Evolutionary conservation across 1,140 invertebrate species (phyloP).

Genomic region (Monomorium pharaonis): DNA sequence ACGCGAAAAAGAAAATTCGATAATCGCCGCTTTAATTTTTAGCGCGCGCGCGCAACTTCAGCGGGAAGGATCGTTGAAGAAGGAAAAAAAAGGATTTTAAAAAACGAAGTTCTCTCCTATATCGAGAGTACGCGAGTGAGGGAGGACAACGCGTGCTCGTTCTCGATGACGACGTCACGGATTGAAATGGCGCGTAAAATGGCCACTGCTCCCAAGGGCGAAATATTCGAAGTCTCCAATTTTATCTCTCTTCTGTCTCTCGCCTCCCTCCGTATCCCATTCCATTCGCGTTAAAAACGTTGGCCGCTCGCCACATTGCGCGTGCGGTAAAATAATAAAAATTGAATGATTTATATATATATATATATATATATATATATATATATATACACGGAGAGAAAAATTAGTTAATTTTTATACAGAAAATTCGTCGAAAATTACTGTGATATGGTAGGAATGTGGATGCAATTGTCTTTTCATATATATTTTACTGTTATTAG

Average conservation of each 20-base stretch:
- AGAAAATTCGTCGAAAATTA: too few relatives aligned
- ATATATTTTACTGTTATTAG: too few relatives aligned
- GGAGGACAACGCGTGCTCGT: conserved; percentile 54
- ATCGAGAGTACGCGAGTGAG: conserved; percentile 17
- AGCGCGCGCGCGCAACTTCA: conserved; percentile 32
- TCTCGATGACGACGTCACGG: conserved; percentile 78
- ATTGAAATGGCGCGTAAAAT: conserved; percentile 83
- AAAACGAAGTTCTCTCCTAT: conserved; percentile 34
- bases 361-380: neutral
- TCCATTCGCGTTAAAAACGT: conserved; percentile 42
- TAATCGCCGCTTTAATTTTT: conserved; percentile 68
- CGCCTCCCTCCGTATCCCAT: neutral
- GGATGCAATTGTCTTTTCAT: too few relatives aligned
- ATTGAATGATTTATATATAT: neutral
- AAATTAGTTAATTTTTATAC: too few relatives aligned
- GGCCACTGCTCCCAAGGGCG: conserved; percentile 78
- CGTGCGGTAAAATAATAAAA: conserved; percentile 18
- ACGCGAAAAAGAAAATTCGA: conserved; percentile 50
- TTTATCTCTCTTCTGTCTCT: conserved; percentile 55
- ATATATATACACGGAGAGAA: too few relatives aligned
- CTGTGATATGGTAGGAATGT: too few relatives aligned
- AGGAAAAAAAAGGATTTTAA: conserved; percentile 47
- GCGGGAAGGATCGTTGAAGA: conserved; percentile 21
- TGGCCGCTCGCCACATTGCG: conserved; percentile 17
- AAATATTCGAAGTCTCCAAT: conserved; percentile 78